phyloP scores from a whole-genome alignment of 2,888 invertebrate species.

The Pammene fasciana region DNA sequence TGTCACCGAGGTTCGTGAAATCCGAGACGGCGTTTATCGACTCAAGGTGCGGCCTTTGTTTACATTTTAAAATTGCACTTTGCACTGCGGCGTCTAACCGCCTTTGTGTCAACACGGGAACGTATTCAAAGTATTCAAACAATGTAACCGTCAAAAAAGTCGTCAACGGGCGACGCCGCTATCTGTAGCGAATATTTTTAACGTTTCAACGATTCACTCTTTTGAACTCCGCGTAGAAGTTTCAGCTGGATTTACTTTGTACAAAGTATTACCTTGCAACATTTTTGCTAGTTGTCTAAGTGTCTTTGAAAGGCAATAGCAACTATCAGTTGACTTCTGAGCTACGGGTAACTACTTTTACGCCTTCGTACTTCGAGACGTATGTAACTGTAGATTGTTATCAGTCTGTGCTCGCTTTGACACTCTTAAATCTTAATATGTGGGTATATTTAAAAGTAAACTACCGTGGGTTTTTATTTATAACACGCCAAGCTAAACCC shows the following conservation, averaged over 20 bases:
- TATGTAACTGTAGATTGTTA: not conserved
- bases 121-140: slow-evolving; percentile 79
- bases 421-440: not conserved
- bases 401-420: not conserved
- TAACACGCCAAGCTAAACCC: too few species aligned
- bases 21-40: slow-evolving; percentile 76
- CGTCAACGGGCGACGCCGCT: slow-evolving; percentile 63
- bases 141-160: slow-evolving; percentile 77
- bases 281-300: slow-evolving; percentile 29
- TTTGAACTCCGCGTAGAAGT: slow-evolving; percentile 28
- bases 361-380: slow-evolving; percentile 4
- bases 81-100: slow-evolving; percentile 74
- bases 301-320: slow-evolving; percentile 27
- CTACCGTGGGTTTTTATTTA: too few species aligned
- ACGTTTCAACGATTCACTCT: slow-evolving; percentile 37
- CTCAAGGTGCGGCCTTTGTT: slow-evolving; percentile 78
- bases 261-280: slow-evolving; percentile 30
- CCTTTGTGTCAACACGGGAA: slow-evolving; percentile 72
- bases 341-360: slow-evolving; percentile 3
- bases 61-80: slow-evolving; percentile 83
- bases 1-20: slow-evolving; percentile 72
- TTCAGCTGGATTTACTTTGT: slow-evolving; percentile 26
- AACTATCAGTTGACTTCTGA: slow-evolving; percentile 29
- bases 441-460: too few species aligned
- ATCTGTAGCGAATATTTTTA: slow-evolving; percentile 46